Evolutionary conservation across 2,113 vertebrate genomes (phyloP), one percentile per base, ranked within the genome.

Genomic region (Rhombomys opimus): DNA sequence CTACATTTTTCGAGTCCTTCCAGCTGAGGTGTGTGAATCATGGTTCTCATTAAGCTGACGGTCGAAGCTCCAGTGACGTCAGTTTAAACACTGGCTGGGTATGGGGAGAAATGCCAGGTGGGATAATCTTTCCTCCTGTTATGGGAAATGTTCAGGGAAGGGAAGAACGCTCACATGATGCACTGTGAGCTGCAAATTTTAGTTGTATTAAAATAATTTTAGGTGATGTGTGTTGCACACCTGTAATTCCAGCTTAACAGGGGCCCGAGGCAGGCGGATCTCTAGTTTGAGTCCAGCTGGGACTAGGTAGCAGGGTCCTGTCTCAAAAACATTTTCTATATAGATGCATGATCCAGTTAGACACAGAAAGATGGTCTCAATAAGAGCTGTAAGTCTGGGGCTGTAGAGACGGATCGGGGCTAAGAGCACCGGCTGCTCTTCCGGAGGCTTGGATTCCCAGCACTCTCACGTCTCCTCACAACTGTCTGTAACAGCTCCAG

Each of bases 341-440:
- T 8, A n/a, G 63, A 38, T 4, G 7, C 17, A 2, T 1, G 2
- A 27, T 18, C 78, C 59, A 18, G 75, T 2, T 2, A 0, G 35
- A 4, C 2, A 14, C 27, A 52, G 25, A 0, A 0, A 57, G 10
- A 8, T 22, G 25, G 32, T 38, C 61, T 85, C 2, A 2, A 27
- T 50, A 10, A 41, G 4, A 5, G 8, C 82, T 57, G 67, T 12
- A n/a, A 23, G 17, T 22, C 14, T n/a, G 32, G 78, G 35, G 22
- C 80, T 61, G 35, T 46, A 78, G 68, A 18, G 68, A 80, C 50
- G 25, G 12, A 30, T 77, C 22, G 38, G 80, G n/a, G 13, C 25
- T 82, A 57, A 80, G 20, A 82, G 12, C 23, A 61, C 59, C 41
- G n/a, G 25, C 59, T 85, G 38, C 61, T 46, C n/a, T 63, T 65